phyloP scores from a whole-genome alignment of 1,140 invertebrate genomes.

The Aphidius gifuensis region DNA sequence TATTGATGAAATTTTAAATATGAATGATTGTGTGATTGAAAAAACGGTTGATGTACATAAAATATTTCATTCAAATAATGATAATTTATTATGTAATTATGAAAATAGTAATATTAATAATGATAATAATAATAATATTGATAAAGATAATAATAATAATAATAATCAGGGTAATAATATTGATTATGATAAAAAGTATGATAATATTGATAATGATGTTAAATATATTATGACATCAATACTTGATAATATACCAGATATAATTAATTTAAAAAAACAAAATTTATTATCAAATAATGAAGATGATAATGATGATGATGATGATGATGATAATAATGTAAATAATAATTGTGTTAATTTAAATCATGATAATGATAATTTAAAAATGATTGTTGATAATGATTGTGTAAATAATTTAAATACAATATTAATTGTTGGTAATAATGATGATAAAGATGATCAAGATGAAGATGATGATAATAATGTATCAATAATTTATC shows the following conservation, averaged over 20 bases:
- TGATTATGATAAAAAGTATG: background rate
- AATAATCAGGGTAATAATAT: background rate
- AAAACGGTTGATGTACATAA: slow-evolving; percentile 26
- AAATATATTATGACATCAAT: background rate
- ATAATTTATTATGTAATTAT: slow-evolving; percentile 3
- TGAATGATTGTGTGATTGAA: slow-evolving; percentile 16
- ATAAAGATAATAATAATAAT: slow-evolving; percentile 1
- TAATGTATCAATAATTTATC: slow-evolving; percentile 25
- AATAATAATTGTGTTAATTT: slow-evolving; percentile 13
- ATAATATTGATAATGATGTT: background rate
- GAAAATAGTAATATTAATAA: background rate
- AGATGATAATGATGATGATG: slow-evolving; percentile 29
- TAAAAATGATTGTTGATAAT: background rate
- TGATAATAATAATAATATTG: background rate
- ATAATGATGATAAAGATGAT: background rate
- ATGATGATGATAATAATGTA: slow-evolving; percentile 12
- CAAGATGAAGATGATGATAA: background rate
- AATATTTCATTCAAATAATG: slow-evolving; percentile 1
- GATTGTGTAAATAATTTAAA: background rate
- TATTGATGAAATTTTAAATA: slow-evolving; percentile 27
- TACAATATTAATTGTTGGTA: background rate
- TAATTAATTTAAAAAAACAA: background rate
- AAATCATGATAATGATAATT: slow-evolving; percentile 1
- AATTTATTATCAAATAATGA: slow-evolving; percentile 23
- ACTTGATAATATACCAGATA: background rate